Base-by-base conservation (phyloP, 2,113 vertebrate species). In the Corythoichthys haematopterus region DNA sequence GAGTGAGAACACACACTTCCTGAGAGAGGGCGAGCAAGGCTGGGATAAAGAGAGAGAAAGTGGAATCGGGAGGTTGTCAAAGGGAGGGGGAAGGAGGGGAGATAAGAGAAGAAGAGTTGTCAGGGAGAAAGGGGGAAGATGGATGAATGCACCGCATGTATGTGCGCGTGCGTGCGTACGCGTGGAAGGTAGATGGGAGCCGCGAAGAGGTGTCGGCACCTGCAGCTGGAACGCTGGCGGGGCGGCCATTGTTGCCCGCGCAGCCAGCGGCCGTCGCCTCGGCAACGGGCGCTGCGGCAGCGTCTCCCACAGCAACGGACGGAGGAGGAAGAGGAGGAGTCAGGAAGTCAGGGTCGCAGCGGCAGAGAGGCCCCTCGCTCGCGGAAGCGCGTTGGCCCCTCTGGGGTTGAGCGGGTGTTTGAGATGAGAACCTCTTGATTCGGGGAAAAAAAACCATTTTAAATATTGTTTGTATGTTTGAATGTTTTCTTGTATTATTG, bases 221-320 rank as follows among this genome's bases (percentile, higher is more conserved):
- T 90, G 88, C 88, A 92, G 89, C 87, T 88, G 90, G 85, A 91
- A 89, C 88, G 88, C 90, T 89, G 85, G 91, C 92, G 90, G 93
- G 90, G 85, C 88, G 82, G 91, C 88, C 91, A 91, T 92, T 92
- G 89, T 92, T 92, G 93, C 93, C 93, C 91, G 92, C 92, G 92
- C 92, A 92, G 91, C 88, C 89, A 92, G 92, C 92, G 90, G 92
- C 90, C 88, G 92, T 93, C 92, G 92, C 92, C 93, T 92, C 92
- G 92, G 92, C 90, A 93, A 93, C 93, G 87, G 91, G 91, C 82
- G 91, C 93, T 90, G 91, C 91, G 85, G 92, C 90, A 90, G 92
- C 84, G 87, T 92, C 87, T 91, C 91, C 91, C 90, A 91, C 91
- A 82, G 92, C 90, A 93, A 93, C 92, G 87, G 82, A 85, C 87